Conservation (phyloP, 2,888 invertebrate genomes). For the Yponomeuta cagnagella region DNA sequence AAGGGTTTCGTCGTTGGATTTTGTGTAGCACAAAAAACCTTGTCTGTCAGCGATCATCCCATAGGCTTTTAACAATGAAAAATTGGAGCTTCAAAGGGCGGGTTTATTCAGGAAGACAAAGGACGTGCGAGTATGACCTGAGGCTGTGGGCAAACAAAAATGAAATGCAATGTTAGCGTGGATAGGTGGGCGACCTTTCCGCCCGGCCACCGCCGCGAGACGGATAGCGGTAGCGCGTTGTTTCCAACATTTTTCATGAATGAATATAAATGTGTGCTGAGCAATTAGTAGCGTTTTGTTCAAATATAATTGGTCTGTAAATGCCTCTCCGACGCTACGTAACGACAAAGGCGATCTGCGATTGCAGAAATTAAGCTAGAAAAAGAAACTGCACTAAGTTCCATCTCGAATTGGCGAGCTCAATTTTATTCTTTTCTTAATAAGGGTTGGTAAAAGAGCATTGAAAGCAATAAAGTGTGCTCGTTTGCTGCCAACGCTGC, state of each 20-base stretch:
- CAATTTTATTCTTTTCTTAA: constrained; percentile 35
- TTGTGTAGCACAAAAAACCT: constrained; percentile 30
- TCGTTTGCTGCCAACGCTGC: constrained; percentile 32
- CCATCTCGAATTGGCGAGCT: constrained; percentile 26
- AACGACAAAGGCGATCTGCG: constrained; percentile 26
- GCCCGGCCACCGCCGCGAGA: constrained; percentile 24
- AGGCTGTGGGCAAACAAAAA: constrained; percentile 59
- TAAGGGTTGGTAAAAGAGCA: constrained; percentile 16
- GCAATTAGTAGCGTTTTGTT: not conserved
- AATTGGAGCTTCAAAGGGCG: constrained; percentile 55
- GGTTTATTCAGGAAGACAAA: constrained; percentile 62
- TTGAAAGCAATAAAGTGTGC: constrained; percentile 35
- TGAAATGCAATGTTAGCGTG: constrained; percentile 64
- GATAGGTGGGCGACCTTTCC: constrained; percentile 48
- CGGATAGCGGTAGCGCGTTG: not conserved
- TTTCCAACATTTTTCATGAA: not conserved
- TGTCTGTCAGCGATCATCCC: constrained; percentile 23
- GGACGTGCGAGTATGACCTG: constrained; percentile 45
- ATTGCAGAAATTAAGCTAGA: not conserved
- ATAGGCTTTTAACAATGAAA: constrained; percentile 51
- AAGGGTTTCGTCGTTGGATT: not conserved
- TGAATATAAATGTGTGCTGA: not conserved
- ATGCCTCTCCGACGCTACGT: not conserved
- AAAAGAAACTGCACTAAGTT: not conserved
- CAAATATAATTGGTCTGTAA: not conserved